Base-by-base conservation (phyloP, 2,113 vertebrate species). In the Dicerorhinus sumatrensis region DNA sequence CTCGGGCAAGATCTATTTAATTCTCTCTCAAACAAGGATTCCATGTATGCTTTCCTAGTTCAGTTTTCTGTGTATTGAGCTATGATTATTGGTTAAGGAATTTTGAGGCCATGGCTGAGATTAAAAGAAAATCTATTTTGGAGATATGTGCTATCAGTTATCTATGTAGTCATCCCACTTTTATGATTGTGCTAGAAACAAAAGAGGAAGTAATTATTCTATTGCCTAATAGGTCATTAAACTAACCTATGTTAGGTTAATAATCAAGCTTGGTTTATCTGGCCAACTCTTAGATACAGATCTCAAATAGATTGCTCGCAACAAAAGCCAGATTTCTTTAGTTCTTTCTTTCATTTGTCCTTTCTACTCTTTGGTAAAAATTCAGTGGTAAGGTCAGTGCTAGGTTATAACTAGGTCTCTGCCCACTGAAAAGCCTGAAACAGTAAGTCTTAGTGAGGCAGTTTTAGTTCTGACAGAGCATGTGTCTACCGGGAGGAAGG, bases 1-100 rank as follows among this genome's bases (percentile, higher is more conserved):
- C 54, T 96, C 85, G 48, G 23, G 12, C 42, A 87, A 91, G 17
- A 88, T 98, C 3, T 76, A 25, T 29, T 97, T 97, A 84, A 11
- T 96, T 97, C 60, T 58, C 33, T 80, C 86, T 80, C 90, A 92
- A 97, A 75, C 54, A 93, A 67, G 2, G 0, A 76, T 95, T 95
- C 33, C 27, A 89, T 62, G 25, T 27, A 2, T 86, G 4, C 39
- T 97, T 98, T 58, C 14, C 42, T 76, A 75, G 11, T 62, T 75
- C 3, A 36, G 7, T 58, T 95, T 91, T 80, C 31, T 88, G 46
- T 83, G 5, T 73, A 54, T 12, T 69, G 16, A 96, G 9, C 3
- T 75, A 65, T 83, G 12, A 89, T 89, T 91, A 76, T 51, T 56
- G 17, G 20, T 51, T 62, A 80, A 39, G 14, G 16, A n/a, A 80